Evolutionary conservation across 2,113 vertebrate species (phyloP).

Genomic region (Lonchura striata): DNA sequence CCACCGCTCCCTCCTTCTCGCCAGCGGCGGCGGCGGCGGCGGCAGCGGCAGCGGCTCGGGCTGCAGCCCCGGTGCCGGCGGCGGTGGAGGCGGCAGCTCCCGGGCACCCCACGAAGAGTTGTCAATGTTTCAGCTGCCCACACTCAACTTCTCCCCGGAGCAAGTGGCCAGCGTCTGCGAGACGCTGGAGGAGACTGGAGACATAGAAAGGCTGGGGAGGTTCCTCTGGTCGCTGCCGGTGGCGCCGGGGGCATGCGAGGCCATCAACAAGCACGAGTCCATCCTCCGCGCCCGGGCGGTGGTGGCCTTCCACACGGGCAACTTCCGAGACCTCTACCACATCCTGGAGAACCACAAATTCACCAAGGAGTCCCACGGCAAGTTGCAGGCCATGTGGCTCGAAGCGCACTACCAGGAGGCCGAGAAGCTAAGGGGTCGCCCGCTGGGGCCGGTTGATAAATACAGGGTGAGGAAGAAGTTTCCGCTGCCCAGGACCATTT

Average conservation of each 20-base stretch:
- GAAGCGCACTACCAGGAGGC: conserved; percentile 99
- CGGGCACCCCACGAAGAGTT: conserved; percentile 95
- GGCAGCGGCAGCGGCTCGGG: conserved; percentile 71
- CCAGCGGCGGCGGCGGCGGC: conserved; percentile 85
- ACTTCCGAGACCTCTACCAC: conserved; percentile 99
- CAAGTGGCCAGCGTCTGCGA: conserved; percentile 99
- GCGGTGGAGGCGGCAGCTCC: conserved; percentile 78
- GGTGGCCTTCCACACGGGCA: conserved; percentile 98
- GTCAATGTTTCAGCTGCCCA: conserved; percentile 99
- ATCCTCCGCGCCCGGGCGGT: conserved; percentile 97
- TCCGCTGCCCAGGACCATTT: conserved; percentile 98
- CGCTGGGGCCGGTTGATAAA: conserved; percentile 98
- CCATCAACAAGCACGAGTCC: conserved; percentile 99
- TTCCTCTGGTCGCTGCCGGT: conserved; percentile 99
- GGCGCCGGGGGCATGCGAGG: conserved; percentile 97
- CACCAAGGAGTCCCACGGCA: conserved; percentile 99
- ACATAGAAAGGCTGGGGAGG: conserved; percentile 98
- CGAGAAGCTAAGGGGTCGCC: conserved; percentile 97
- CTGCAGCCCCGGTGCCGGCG: conserved; percentile 83
- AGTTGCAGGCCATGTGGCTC: conserved; percentile 99
- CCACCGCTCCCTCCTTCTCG: conserved; percentile 92
- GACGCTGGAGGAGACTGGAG: conserved; percentile 99
- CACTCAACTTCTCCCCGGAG: conserved; percentile 99
- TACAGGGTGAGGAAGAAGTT: conserved; percentile 99
- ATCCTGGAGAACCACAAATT: conserved; percentile 99